Evolutionary conservation across 2,113 vertebrate species (phyloP), one percentile per base, ranked within the genome.

Genomic region (Gila orcuttii): DNA sequence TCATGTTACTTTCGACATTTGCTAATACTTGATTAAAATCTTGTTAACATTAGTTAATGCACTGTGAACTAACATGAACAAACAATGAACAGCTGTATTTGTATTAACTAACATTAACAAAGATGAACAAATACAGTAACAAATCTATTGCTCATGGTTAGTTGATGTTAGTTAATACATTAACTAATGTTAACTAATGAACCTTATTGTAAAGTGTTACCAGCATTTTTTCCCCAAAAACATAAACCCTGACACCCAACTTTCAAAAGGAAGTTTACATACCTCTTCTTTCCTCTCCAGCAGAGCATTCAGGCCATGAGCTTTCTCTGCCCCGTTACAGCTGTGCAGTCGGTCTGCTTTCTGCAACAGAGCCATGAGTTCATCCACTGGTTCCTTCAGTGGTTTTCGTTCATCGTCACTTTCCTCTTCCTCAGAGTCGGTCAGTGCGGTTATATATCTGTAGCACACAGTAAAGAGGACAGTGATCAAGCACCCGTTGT

Each of bases 371-470:
- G 81, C 45, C 9, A 88, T 25, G 8, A 98, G 92, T 12, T 94
- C 92, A 84, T 96, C 92, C 50, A 87, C 64, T 42, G 87, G 86
- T 77, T 88, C 66, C 59, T 77, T 25, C 7, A 0, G 19, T 79
- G 80, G 2, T 25, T 69, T 83, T 82, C 1, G 0, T 59, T 17
- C 71, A 82, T 88, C 42, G 90, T 93, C 95, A 52, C 95, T 96
- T 0, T 89, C 94, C 86, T 95, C 96, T 89, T 98, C 98, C 15
- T 95, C 95, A n/a, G 97, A 97, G 90, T 99, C 98, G 0, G 97
- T 98, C 88, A 97, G 93, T 84, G 98, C 98, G 0, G 98, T 99
- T 71, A 98, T 95, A 84, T 99, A 99, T 90, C 98, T 99, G 92
- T 86, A 96, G 92, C 66, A 69, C 3, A 88, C 45, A 33, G 50